phyloP scores from a whole-genome alignment of 2,888 invertebrate genomes.

The Himalopsyche kuldschensis region DNA sequence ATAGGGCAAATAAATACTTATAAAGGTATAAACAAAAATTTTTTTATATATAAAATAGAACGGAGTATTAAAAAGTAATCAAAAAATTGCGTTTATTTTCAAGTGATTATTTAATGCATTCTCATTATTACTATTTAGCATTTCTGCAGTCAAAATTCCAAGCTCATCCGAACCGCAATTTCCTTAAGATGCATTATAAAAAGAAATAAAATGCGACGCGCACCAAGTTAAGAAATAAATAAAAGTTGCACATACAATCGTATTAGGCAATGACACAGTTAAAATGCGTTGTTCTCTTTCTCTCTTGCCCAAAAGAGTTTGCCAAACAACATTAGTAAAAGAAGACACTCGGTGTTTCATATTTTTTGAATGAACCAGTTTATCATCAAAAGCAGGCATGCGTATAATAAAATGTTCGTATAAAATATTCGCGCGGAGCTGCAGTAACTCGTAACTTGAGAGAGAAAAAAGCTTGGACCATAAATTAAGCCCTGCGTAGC shows the following conservation, averaged over 20 bases:
- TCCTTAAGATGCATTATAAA: constrained; percentile 11
- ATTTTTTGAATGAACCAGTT: constrained; percentile 52
- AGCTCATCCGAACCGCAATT: not conserved
- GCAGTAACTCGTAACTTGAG: not conserved
- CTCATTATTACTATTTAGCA: no score
- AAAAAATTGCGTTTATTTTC: no score
- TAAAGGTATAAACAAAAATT: no score
- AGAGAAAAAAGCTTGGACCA: constrained; percentile 13
- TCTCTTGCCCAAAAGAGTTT: constrained; percentile 1
- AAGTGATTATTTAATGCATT: no score
- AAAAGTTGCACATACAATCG: constrained; percentile 49
- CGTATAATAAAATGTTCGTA: constrained; percentile 25
- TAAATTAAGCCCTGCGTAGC: constrained; percentile 25
- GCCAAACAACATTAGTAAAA: constrained; percentile 45
- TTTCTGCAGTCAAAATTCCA: not conserved
- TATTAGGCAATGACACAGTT: not conserved
- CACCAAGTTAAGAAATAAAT: constrained; percentile 58
- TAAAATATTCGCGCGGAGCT: constrained; percentile 11
- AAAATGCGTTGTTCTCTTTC: constrained; percentile 41
- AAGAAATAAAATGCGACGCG: constrained; percentile 2
- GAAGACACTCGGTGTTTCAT: not conserved
- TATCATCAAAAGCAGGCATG: constrained; percentile 47
- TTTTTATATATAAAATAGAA: no score
- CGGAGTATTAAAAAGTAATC: no score
- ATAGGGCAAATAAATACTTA: no score